These are phyloP conservation scores for Melanophora roralis DNA, from an alignment of 2,888 invertebrate species.

Conservation along the genomic window DNA sequence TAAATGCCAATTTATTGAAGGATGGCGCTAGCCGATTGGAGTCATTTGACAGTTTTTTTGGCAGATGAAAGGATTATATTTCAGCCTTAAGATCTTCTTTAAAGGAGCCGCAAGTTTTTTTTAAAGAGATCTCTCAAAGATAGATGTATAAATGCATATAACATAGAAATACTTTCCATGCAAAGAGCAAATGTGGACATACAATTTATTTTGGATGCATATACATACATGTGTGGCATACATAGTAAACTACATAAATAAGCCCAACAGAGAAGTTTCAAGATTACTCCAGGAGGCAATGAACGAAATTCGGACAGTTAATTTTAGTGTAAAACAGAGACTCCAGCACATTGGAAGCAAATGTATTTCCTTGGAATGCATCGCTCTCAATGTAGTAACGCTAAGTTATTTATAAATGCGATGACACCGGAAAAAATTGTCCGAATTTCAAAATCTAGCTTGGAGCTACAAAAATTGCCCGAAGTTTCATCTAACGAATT, in stretches of 20 bases:
- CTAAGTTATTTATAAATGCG: conserved; percentile 38
- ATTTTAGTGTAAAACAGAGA: conserved; percentile 37
- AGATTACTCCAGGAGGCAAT: conserved; percentile 29
- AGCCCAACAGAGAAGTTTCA: conserved; percentile 41
- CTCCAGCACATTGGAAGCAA: conserved; percentile 35
- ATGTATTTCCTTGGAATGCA: conserved; percentile 29
- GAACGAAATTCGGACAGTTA: conserved; percentile 31
- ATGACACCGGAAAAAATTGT: conserved; percentile 8
- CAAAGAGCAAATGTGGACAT: conserved; percentile 42
- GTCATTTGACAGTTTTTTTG: conserved; percentile 25
- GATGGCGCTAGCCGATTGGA: not conserved
- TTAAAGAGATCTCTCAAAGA: conserved; percentile 4
- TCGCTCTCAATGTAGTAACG: conserved; percentile 26
- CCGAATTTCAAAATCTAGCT: not conserved
- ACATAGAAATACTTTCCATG: conserved; percentile 3
- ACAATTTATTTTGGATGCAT: conserved; percentile 41
- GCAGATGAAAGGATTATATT: not conserved
- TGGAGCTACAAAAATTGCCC: not conserved
- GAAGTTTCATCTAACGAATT: not conserved
- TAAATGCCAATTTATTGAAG: not conserved
- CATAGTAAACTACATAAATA: conserved; percentile 50
- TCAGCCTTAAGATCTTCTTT: not conserved
- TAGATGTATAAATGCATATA: conserved; percentile 11
- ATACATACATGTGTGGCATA: conserved; percentile 40
- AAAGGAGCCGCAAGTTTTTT: not conserved